Percentiles rank a stretch among this genome's conserved stretches.
phyloP scores from a whole-genome alignment of 2,888 invertebrate species.

The Torymus texanus region DNA sequence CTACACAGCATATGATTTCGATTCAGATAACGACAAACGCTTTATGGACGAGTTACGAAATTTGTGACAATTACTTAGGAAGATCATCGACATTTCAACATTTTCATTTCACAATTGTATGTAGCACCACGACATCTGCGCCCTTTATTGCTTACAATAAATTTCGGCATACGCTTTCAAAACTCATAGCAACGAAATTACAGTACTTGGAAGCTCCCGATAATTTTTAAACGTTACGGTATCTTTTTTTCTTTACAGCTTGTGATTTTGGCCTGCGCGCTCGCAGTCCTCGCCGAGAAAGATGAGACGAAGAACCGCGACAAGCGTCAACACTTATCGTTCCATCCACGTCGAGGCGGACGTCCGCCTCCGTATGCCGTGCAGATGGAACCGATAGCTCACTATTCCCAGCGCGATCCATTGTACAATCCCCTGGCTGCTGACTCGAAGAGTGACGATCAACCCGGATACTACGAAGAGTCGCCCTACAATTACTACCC shows the following conservation, averaged over 20 bases:
- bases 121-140: no score
- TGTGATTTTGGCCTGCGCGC: slow-evolving; percentile 57
- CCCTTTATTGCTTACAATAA: no score
- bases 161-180: no score
- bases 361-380: slow-evolving; percentile 85
- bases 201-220: not conserved
- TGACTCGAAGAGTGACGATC: slow-evolving; percentile 76
- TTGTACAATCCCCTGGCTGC: slow-evolving; percentile 80
- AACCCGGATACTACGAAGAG: slow-evolving; percentile 65
- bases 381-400: slow-evolving; percentile 87
- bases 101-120: no score
- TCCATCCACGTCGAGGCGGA: slow-evolving; percentile 65
- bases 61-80: no score
- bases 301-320: slow-evolving; percentile 66
- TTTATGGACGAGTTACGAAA: no score
- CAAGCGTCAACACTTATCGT: slow-evolving; percentile 70
- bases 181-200: no score
- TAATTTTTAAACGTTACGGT: not conserved
- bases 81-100: no score
- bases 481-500: slow-evolving; percentile 68
- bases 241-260: slow-evolving; percentile 16
- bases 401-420: slow-evolving; percentile 88
- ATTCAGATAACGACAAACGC: no score
- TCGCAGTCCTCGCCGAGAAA: slow-evolving; percentile 59
- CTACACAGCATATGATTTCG: no score